Evolutionary conservation across 1,140 invertebrate species (phyloP).

Genomic region (Papilio helenus): DNA sequence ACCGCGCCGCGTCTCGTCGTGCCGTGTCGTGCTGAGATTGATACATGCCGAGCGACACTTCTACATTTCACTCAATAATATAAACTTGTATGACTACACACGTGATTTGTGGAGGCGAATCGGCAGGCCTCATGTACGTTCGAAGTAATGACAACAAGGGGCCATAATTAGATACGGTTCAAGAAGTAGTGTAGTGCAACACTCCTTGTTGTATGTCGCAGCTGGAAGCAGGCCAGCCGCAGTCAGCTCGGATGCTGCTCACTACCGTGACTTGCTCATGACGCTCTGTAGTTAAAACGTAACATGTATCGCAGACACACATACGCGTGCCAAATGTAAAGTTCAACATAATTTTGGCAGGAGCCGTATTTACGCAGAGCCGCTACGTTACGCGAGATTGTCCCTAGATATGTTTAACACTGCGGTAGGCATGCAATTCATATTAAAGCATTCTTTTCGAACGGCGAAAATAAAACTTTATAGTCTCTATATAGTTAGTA

Average conservation of each 20-base stretch:
- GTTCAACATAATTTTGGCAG: constrained; percentile 77
- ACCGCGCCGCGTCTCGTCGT: constrained; percentile 32
- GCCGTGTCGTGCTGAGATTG: constrained; percentile 37
- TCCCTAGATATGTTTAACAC: not conserved
- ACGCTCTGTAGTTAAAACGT: constrained; percentile 78
- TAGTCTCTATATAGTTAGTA: too few species aligned
- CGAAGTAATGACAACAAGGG: not conserved
- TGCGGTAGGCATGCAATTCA: not conserved
- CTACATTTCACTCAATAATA: not conserved
- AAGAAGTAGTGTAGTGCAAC: constrained; percentile 31
- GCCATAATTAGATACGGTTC: constrained; percentile 14
- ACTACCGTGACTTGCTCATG: constrained; percentile 70
- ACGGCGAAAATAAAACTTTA: not conserved
- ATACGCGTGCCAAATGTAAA: constrained; percentile 76
- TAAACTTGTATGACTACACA: not conserved
- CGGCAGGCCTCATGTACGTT: not conserved
- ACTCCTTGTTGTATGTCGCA: constrained; percentile 42
- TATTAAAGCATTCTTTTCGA: not conserved
- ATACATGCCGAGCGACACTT: constrained; percentile 30
- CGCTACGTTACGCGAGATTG: constrained; percentile 1
- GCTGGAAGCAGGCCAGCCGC: constrained; percentile 60
- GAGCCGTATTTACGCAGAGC: constrained; percentile 59
- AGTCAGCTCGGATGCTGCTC: constrained; percentile 57
- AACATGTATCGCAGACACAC: constrained; percentile 68
- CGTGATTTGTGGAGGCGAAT: not conserved